These are phyloP conservation scores for Iselma pallidipennis DNA, from an alignment of 2,888 invertebrate genomes.

Conservation along the genomic window DNA sequence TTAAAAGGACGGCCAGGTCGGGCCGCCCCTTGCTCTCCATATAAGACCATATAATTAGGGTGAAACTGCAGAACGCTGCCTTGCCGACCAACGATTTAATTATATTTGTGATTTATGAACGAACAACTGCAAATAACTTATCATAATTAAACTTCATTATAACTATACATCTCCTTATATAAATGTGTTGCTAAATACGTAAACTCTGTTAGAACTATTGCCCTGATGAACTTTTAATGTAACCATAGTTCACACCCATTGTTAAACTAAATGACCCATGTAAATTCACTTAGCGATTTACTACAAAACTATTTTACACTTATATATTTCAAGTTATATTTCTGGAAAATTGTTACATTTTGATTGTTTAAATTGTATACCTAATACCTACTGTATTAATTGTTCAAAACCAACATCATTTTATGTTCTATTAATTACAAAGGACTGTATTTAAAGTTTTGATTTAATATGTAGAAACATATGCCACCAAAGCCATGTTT, in stretches of 20 bases:
- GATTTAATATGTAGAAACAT: not conserved
- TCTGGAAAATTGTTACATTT: not conserved
- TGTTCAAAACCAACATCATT: not conserved
- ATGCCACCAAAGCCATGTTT: not conserved
- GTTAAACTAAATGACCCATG: conserved; percentile 43
- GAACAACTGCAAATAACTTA: conserved; percentile 49
- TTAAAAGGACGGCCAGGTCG: conserved; percentile 2
- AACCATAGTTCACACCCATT: conserved; percentile 31
- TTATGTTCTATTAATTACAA: conserved; percentile 1
- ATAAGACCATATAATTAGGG: conserved; percentile 49
- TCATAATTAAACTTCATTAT: conserved; percentile 50
- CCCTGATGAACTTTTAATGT: conserved; percentile 44
- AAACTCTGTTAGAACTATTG: conserved; percentile 34
- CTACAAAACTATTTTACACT: conserved; percentile 20
- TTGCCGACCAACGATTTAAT: conserved; percentile 50
- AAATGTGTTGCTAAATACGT: conserved; percentile 44
- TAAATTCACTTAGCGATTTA: conserved; percentile 43
- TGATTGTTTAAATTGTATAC: conserved; percentile 6
- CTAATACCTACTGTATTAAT: not conserved
- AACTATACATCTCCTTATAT: conserved; percentile 45
- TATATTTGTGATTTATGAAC: conserved; percentile 50
- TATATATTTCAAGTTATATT: conserved; percentile 5
- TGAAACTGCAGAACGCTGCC: conserved; percentile 46
- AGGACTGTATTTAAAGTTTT: conserved; percentile 2
- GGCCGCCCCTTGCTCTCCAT: conserved; percentile 29